phyloP scores from a whole-genome alignment of 2,797 vertebrate species.

The Crocidura indochinensis region DNA sequence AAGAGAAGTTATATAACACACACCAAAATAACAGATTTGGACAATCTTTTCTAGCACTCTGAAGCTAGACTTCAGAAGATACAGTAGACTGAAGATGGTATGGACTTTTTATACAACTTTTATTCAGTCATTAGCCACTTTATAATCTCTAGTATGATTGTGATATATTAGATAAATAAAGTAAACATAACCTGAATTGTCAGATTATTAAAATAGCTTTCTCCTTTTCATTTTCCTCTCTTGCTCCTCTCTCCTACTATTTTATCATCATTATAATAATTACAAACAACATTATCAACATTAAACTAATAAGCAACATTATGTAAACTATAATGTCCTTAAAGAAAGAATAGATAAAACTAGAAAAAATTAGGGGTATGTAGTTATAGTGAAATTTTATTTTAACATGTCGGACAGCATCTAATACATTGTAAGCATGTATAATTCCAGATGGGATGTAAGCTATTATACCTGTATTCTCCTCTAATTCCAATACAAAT shows the following conservation, averaged over 20 bases:
- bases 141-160: neutral
- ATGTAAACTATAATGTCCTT: neutral
- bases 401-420: neutral
- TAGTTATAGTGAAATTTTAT: neutral
- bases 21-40: neutral
- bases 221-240: no score
- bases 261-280: neutral
- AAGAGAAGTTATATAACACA: neutral
- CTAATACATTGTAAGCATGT: neutral
- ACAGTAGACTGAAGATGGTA: neutral
- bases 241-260: no score
- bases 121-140: neutral
- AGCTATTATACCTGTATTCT: fast-evolving
- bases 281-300: neutral
- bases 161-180: neutral
- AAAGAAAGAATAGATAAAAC: neutral
- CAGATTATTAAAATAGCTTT: neutral
- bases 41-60: fast-evolving
- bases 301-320: neutral
- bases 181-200: neutral
- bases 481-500: neutral
- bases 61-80: neutral
- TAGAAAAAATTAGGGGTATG: neutral
- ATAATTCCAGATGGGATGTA: neutral
- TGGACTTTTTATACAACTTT: neutral